Percentiles rank a stretch among this genome's conserved stretches.
Evolutionary conservation across 64 coral and sea anemone genomes (phyloP).

Genomic region (Astreopora myriophthalma): DNA sequence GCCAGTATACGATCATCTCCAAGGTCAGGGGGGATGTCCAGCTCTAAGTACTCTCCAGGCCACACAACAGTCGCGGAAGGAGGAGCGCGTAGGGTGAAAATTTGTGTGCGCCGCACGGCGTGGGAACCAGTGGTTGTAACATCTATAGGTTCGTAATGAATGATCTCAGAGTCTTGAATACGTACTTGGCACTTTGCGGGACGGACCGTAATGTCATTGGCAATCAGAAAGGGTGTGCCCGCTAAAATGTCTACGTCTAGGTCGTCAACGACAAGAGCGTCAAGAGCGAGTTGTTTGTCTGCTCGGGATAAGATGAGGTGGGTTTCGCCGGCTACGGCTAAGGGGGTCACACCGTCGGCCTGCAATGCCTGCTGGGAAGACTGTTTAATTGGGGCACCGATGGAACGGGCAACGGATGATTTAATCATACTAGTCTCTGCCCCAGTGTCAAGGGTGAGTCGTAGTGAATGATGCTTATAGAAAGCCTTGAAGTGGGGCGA

Average conservation of each 20-base stretch:
- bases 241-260: constrained; percentile 53
- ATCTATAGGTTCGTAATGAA: not conserved
- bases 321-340: constrained; percentile 22
- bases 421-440: constrained; percentile 47
- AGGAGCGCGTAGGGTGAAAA: too few relatives aligned
- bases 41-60: constrained; percentile 50
- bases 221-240: constrained; percentile 18
- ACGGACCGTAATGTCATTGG: constrained; percentile 28
- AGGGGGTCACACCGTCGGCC: not conserved
- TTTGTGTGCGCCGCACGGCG: not conserved
- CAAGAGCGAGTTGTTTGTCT: constrained; percentile 1
- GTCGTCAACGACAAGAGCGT: constrained; percentile 32
- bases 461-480: constrained; percentile 1
- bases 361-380: not conserved
- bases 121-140: not conserved
- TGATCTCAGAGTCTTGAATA: constrained; percentile 17
- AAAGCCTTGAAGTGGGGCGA: constrained; percentile 7
- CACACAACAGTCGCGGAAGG: too few relatives aligned
- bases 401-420: not conserved
- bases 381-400: not conserved
- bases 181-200: constrained; percentile 16
- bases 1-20: not conserved
- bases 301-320: not conserved
- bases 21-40: not conserved
- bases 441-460: constrained; percentile 36